A percentile compares a stretch with the other conserved stretches of the same genome.
Evolutionary conservation across 1,140 invertebrate species (phyloP).

Genomic region (Penaeus chinensis): DNA sequence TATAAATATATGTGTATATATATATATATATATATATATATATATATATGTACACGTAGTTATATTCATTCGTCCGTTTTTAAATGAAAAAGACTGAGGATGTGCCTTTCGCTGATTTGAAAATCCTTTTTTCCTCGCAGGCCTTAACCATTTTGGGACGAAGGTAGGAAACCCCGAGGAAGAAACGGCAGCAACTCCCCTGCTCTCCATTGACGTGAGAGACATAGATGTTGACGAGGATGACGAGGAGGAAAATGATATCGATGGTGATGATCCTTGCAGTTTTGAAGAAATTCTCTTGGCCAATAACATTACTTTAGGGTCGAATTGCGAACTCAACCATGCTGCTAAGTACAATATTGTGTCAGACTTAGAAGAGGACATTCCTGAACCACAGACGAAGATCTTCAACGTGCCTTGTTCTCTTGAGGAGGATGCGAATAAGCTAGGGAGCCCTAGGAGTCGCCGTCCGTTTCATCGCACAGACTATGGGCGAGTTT

Average conservation of each 20-base stretch:
- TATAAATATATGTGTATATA: too few species aligned
- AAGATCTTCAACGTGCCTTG: conserved; percentile 44
- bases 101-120: too few species aligned
- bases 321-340: conserved; percentile 36
- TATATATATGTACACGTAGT: too few species aligned
- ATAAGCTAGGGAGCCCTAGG: conserved; percentile 42
- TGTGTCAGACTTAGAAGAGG: conserved; percentile 50
- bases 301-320: conserved; percentile 49
- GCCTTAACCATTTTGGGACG: not conserved
- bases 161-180: not conserved
- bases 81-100: too few species aligned
- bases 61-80: too few species aligned
- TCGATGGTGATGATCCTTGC: conserved; percentile 45
- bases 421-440: conserved; percentile 27
- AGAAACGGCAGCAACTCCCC: conserved; percentile 38
- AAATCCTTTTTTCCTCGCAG: not conserved
- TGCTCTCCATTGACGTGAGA: conserved; percentile 35
- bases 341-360: conserved; percentile 42
- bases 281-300: conserved; percentile 54
- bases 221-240: conserved; percentile 26
- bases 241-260: conserved; percentile 1
- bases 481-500: conserved; percentile 49
- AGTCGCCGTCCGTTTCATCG: conserved; percentile 54
- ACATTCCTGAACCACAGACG: conserved; percentile 3
- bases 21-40: too few species aligned